Evolutionary conservation across 1,140 invertebrate genomes (phyloP).

Genomic region (Heliconius eleuchia): DNA sequence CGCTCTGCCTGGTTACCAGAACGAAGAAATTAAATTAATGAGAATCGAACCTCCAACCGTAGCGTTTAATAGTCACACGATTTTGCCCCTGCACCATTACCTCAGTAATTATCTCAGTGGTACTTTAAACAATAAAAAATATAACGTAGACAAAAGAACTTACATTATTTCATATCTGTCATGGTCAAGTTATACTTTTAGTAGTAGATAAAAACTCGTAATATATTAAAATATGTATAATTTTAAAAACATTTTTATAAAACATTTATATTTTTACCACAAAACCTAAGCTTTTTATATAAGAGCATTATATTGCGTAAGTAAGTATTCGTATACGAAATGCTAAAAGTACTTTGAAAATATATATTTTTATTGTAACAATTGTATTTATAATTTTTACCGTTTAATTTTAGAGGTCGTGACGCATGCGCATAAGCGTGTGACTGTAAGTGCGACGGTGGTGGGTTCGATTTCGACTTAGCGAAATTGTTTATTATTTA

Average conservation of each 20-base stretch:
- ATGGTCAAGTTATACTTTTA: conserved; percentile 17
- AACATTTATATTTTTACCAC: neutral
- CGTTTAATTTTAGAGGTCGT: neutral
- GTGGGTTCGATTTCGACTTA: no score
- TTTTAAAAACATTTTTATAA: conserved; percentile 11
- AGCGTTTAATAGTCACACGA: no score
- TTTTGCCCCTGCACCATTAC: no score
- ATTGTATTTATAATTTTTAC: neutral
- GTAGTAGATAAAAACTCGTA: neutral
- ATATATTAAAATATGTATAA: neutral
- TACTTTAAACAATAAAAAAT: conserved; percentile 25
- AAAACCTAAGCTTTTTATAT: conserved; percentile 5
- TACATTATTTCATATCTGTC: conserved; percentile 10
- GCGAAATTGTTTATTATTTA: no score
- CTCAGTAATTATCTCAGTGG: no score
- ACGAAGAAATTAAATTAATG: no score
- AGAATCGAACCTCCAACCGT: no score
- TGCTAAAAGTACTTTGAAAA: neutral
- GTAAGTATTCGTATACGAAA: neutral
- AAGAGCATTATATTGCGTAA: neutral
- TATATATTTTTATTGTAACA: neutral
- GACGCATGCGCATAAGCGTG: no score
- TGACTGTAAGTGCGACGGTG: no score
- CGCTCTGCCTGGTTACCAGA: no score
- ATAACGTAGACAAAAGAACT: conserved; percentile 19